Conservation (phyloP, 2,888 invertebrate species). For the Nysson spinosus region DNA sequence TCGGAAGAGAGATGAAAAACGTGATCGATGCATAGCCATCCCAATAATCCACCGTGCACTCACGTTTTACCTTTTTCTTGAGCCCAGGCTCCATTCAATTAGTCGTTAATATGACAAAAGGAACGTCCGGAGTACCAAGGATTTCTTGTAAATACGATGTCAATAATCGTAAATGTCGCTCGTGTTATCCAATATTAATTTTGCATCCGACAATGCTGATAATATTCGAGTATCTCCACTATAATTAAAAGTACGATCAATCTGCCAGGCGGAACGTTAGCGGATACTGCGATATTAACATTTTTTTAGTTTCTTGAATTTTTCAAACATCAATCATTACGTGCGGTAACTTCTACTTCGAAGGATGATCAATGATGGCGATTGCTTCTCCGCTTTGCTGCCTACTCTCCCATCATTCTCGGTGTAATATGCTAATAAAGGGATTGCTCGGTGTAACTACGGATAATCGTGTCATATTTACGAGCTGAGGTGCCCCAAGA, state of each 20-base stretch:
- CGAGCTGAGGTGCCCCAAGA: conserved; percentile 47
- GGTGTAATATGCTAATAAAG: conserved; percentile 66
- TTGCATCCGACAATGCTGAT: background rate
- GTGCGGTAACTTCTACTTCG: conserved; percentile 24
- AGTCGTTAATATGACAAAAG: conserved; percentile 16
- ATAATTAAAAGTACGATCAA: conserved; percentile 38
- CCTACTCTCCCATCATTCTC: conserved; percentile 39
- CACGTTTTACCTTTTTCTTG: conserved; percentile 29
- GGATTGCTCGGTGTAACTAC: conserved; percentile 54
- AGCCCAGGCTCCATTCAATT: conserved; percentile 2
- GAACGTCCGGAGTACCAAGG: conserved; percentile 13
- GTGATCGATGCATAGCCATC: conserved; percentile 37
- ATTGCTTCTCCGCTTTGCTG: conserved; percentile 63
- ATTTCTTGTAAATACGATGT: no score
- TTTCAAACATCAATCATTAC: no score
- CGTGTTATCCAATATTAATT: conserved; percentile 30
- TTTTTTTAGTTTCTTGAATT: no score
- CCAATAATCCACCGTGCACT: conserved; percentile 21
- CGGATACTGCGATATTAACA: no score
- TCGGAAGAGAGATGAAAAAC: conserved; percentile 32
- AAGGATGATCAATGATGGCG: conserved; percentile 48
- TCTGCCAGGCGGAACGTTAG: no score
- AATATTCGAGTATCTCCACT: background rate
- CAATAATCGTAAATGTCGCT: conserved; percentile 5
- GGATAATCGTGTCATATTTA: conserved; percentile 59